A percentile compares a stretch with the other conserved stretches of the same genome.
Evolutionary conservation across 2,113 vertebrate species (phyloP).

Genomic region (Oriolus oriolus): DNA sequence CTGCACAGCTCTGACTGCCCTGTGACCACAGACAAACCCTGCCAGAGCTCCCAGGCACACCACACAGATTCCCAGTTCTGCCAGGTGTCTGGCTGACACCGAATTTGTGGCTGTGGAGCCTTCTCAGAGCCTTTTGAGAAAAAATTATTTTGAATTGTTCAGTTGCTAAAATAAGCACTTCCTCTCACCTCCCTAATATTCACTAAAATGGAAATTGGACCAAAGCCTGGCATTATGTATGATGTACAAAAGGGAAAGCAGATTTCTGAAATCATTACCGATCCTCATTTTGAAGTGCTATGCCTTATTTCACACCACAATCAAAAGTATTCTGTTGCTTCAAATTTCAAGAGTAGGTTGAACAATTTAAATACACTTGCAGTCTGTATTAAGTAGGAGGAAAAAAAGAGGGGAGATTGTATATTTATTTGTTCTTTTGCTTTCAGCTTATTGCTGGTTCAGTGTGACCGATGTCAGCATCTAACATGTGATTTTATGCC

Average conservation of each 20-base stretch:
- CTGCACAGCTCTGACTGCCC: background rate
- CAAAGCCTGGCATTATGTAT: background rate
- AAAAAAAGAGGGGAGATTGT: background rate
- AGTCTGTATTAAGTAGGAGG: background rate
- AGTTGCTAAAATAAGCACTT: constrained; percentile 20
- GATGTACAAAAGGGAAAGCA: background rate
- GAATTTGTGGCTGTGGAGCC: background rate
- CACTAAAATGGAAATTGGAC: constrained; percentile 31
- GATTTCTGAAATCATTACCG: background rate
- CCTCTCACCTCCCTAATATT: background rate
- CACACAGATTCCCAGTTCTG: background rate
- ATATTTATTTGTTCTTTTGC: background rate
- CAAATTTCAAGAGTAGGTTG: background rate
- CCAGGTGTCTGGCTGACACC: fast-evolving
- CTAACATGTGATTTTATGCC: background rate
- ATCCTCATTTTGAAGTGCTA: background rate
- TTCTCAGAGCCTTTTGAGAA: background rate
- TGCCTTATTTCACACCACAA: background rate
- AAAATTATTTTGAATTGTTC: background rate
- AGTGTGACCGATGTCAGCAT: background rate
- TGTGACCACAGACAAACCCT: background rate
- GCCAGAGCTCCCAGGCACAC: background rate
- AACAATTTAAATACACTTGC: background rate
- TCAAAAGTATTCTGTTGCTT: background rate
- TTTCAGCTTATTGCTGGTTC: background rate